Base-by-base conservation (phyloP, 1,140 invertebrate genomes). In the Atta texana region DNA sequence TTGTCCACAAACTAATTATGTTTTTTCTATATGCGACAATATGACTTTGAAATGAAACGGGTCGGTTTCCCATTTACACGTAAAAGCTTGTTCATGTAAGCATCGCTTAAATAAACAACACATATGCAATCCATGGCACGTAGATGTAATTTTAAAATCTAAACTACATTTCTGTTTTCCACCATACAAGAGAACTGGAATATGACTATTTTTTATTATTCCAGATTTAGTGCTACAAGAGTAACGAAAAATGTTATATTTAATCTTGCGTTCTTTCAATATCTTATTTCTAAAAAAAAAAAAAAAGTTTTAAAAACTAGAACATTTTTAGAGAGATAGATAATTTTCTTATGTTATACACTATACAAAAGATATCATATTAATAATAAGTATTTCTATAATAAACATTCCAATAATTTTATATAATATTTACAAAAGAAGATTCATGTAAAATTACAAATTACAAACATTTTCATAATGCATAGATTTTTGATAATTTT, bases 131-230 rank as follows among this genome's bases (percentile, higher is more conserved):
- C 16, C 16, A 5, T 51, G 14, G 14, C 8, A 63, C 16, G 16
- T 76, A 18, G 21, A 49, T 49, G 39, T 64, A 77, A 63, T 49
- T 77, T 49, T 31, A 49, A 64, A 77, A 77, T 44, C 7, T 77
- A 34, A n/a, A 5, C 3, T 24, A 18, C 21, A 61, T 28, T 24
- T 24, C 8, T 44, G 21, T 24, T 61, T 61, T 39, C 8, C 44
- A 24, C 3, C 2, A 61, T 76, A 44, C 8, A 63, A 61, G 21
- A 44, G 21, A 63, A 63, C 3, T 61, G 21, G 21, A 59, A 76
- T 3, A 75, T 34, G 6, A 24, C 14, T 28, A 53, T 53, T 72
- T 74, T 76, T 76, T 31, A 61, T 76, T 61, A 61, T 18, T 44
- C 14, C 1, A 34, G 21, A 76, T 61, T 61, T 28, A 28, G 2